These are phyloP conservation scores for Aporrectodea caliginosa DNA, from an alignment of 1,140 invertebrate species.

Conservation along the genomic window DNA sequence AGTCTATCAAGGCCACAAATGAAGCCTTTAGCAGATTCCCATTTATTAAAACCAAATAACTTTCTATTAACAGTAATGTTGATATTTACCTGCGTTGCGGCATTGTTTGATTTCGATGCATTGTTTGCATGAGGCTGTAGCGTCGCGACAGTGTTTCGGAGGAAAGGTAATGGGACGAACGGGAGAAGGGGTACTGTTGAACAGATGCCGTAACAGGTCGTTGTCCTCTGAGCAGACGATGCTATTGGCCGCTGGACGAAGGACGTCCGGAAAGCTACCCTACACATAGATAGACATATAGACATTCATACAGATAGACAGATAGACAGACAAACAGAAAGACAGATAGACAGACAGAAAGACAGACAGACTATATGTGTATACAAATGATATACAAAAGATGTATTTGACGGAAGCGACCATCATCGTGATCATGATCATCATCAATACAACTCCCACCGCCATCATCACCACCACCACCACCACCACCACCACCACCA, in stretches of 20 bases:
- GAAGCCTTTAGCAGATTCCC: background rate
- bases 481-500: background rate
- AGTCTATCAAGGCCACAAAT: background rate
- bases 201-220: background rate
- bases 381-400: too few species aligned
- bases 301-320: background rate
- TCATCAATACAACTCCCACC: background rate
- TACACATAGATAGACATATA: background rate
- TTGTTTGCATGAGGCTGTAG: background rate
- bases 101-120: background rate
- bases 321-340: too few species aligned
- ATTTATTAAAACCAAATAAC: background rate
- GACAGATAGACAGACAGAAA: too few species aligned
- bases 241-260: constrained; percentile 24
- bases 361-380: too few species aligned
- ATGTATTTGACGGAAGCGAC: background rate
- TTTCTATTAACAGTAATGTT: background rate
- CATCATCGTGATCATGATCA: too few species aligned
- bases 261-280: constrained; percentile 21
- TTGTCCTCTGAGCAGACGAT: constrained; percentile 22
- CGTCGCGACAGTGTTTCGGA: background rate
- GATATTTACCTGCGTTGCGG: background rate
- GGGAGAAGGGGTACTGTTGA: constrained; percentile 8
- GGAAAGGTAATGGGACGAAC: constrained; percentile 5
- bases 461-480: background rate